Evolutionary conservation across 2,888 invertebrate species (phyloP).

Genomic region (Chalcis sispes): DNA sequence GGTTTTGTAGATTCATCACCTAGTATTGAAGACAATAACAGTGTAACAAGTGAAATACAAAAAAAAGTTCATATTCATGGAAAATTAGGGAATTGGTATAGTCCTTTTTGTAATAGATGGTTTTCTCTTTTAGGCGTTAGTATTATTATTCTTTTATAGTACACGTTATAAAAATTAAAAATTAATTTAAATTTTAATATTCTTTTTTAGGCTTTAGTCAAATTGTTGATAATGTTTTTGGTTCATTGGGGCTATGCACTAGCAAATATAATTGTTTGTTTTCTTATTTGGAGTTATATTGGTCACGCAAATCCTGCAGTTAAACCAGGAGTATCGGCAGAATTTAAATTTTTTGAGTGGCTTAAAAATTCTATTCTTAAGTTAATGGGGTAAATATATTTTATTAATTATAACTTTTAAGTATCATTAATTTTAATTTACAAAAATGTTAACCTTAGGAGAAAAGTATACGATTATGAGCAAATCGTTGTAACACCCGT

Average conservation of each 20-base stretch:
- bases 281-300: conserved; percentile 94
- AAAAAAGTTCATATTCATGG: conserved; percentile 86
- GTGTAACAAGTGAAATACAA: conserved; percentile 68
- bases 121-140: conserved; percentile 92
- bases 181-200: conserved; percentile 19
- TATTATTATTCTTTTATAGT: conserved; percentile 58
- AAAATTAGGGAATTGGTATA: conserved; percentile 97
- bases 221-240: conserved; percentile 92
- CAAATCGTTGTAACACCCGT: conserved; percentile 91
- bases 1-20: conserved; percentile 75
- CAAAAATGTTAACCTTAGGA: conserved; percentile 76
- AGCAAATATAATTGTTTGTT: conserved; percentile 87
- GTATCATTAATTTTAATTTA: not conserved
- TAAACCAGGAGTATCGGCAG: conserved; percentile 91
- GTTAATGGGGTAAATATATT: conserved; percentile 83
- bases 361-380: conserved; percentile 84
- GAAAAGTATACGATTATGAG: conserved; percentile 88
- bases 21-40: conserved; percentile 71
- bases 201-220: conserved; percentile 86
- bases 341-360: conserved; percentile 89
- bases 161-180: not conserved
- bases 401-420: conserved; percentile 12
- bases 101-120: conserved; percentile 95
- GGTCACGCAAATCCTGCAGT: conserved; percentile 97
- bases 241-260: conserved; percentile 96